Conservation (phyloP, 2,113 vertebrate species). For the Corythaixoides concolor region DNA sequence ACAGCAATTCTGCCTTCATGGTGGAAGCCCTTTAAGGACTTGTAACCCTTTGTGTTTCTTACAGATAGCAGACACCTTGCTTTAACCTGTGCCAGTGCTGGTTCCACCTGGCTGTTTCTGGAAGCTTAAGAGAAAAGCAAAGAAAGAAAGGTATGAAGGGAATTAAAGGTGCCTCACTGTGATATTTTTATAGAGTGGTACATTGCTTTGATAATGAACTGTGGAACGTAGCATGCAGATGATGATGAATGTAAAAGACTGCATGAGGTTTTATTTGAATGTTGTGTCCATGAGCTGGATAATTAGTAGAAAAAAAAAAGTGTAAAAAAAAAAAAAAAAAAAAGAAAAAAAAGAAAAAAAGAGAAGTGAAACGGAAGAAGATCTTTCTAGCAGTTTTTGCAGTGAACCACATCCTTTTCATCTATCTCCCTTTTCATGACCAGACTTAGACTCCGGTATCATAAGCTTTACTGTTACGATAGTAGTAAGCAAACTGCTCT, state of each 20-base stretch:
- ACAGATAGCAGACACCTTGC: background rate
- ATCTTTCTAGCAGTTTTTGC: background rate
- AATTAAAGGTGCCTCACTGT: background rate
- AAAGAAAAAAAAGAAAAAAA: background rate
- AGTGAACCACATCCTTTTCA: background rate
- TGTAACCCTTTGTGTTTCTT: background rate
- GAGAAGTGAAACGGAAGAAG: background rate
- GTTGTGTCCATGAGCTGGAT: background rate
- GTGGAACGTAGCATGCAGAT: constrained; percentile 22
- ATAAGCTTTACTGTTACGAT: background rate
- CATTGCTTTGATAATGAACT: background rate
- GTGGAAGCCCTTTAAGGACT: background rate
- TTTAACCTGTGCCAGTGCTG: background rate
- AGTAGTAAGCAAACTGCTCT: background rate
- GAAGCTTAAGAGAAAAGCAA: background rate
- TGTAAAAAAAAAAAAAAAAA: background rate
- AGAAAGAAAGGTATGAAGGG: background rate
- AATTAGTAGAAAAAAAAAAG: background rate
- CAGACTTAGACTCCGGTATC: background rate
- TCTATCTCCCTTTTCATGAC: background rate
- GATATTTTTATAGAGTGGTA: background rate
- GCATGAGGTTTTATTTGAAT: constrained; percentile 20
- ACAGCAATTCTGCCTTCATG: background rate
- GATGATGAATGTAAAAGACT: constrained; percentile 12
- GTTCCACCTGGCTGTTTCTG: background rate